phyloP scores from a whole-genome alignment of 2,888 invertebrate genomes.

The Parelbella ahira region DNA sequence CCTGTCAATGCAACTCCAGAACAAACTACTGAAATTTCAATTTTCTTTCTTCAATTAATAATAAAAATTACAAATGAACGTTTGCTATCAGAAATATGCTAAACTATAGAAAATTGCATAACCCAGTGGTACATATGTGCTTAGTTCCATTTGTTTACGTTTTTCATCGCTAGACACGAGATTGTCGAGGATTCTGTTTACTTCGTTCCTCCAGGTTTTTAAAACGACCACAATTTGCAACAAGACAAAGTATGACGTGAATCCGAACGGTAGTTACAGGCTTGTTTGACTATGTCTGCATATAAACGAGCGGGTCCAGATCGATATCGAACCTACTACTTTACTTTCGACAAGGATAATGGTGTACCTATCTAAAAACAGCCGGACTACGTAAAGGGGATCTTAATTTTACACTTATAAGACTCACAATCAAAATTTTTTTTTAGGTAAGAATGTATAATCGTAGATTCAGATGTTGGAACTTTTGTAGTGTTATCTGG shows the following conservation, averaged over 20 bases:
- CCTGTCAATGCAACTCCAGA: no score
- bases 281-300: conserved; percentile 47
- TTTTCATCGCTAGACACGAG: no score
- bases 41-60: no score
- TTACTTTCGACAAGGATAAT: conserved; percentile 39
- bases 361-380: not conserved
- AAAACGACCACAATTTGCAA: conserved; percentile 26
- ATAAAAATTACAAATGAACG: no score
- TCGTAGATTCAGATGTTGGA: conserved; percentile 45
- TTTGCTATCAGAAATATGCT: no score
- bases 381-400: conserved; percentile 1
- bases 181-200: conserved; percentile 10
- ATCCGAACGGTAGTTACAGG: conserved; percentile 54
- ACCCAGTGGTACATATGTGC: no score
- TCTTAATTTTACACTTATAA: conserved; percentile 23
- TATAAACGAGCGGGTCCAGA: conserved; percentile 52
- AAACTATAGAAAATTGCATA: no score
- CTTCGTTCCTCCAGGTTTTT: conserved; percentile 7
- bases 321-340: conserved; percentile 54
- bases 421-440: conserved; percentile 23
- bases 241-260: conserved; percentile 31
- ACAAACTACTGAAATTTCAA: no score
- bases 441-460: conserved; percentile 15
- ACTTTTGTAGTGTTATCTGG: conserved; percentile 64
- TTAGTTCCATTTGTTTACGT: no score